Conservation (phyloP, 2,888 invertebrate species). For the Trichopoda pennipes region DNA sequence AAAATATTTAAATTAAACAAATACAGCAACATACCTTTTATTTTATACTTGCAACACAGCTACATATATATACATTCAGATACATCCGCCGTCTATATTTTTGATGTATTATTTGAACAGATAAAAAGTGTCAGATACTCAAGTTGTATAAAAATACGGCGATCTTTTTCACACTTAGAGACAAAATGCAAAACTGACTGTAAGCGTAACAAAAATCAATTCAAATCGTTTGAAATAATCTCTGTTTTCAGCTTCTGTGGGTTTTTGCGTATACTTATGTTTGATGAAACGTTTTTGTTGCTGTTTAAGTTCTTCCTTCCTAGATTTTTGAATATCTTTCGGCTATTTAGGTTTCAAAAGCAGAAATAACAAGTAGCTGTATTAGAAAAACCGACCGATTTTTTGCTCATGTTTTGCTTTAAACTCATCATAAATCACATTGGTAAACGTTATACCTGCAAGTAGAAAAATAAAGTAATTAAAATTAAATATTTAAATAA, state of each 20-base stretch:
- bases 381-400: slow-evolving; percentile 39
- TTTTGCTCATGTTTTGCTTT: slow-evolving; percentile 30
- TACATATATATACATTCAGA: slow-evolving; percentile 1
- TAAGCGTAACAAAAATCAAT: slow-evolving; percentile 29
- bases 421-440: slow-evolving; percentile 40
- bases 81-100: slow-evolving; percentile 17
- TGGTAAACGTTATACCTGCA: slow-evolving; percentile 57
- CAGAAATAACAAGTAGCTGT: slow-evolving; percentile 12
- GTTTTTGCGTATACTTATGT: slow-evolving; percentile 34
- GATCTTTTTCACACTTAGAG: slow-evolving; percentile 3
- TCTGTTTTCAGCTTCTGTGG: slow-evolving; percentile 34
- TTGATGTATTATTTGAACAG: neutral
- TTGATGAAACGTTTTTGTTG: slow-evolving; percentile 31
- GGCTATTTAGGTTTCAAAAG: slow-evolving; percentile 33
- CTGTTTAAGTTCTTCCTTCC: slow-evolving; percentile 11
- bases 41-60: slow-evolving; percentile 29
- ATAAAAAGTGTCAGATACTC: slow-evolving; percentile 29
- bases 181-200: slow-evolving; percentile 46
- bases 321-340: slow-evolving; percentile 24
- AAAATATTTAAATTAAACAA: neutral
- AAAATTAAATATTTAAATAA: slow-evolving; percentile 35
- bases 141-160: slow-evolving; percentile 15
- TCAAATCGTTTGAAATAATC: slow-evolving; percentile 28
- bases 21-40: slow-evolving; percentile 45
- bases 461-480: slow-evolving; percentile 7